Base-by-base conservation (phyloP, 2,888 invertebrate genomes). In the Cantharis rufa region DNA sequence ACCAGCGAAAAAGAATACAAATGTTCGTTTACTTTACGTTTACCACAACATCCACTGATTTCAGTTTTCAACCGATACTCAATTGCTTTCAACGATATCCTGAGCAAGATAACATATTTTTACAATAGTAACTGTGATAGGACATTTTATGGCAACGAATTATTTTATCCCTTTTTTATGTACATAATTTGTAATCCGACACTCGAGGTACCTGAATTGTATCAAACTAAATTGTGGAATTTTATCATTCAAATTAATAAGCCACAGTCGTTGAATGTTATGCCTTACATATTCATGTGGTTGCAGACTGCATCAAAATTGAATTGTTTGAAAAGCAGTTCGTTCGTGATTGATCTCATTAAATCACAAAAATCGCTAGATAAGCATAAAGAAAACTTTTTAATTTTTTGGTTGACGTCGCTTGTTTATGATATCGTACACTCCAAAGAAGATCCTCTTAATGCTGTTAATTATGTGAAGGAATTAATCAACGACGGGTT, bases 41-140 rank as follows among this genome's bases (percentile, higher is more conserved):
- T 89, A 5, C 93, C 92, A 0, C 92, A 93, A 82, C 94, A 94
- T 87, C 94, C 94, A 0, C 90, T 94, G 75, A 92, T 94, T 75
- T 91, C 91, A 0, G 89, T 94, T 16, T 85, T 94, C 70, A 91
- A 91, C 83, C 91, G 90, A 80, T 90, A 92, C 61, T 90, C 90
- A 61, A 89, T 89, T 27, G 90, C 90, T 1, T 92, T 93, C 88
- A 89, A 90, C 78, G 90, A 92, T 84, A 90, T 94, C 3, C 87
- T 93, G 15, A 90, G 90, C 32, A 92, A 93, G 86, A 92, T 94
- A 86, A 90, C 78, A 70, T 18, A 15, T 28, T 62, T 78, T 28
- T 71, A 79, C 62, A 74, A 64, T 69, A 66, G n/a, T 62, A 15
- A 74, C 32, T 62, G 61, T 73, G 70, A 78, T 27, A 69, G 93